phyloP scores from a whole-genome alignment of 2,113 vertebrate genomes.

The Capra hircus region DNA sequence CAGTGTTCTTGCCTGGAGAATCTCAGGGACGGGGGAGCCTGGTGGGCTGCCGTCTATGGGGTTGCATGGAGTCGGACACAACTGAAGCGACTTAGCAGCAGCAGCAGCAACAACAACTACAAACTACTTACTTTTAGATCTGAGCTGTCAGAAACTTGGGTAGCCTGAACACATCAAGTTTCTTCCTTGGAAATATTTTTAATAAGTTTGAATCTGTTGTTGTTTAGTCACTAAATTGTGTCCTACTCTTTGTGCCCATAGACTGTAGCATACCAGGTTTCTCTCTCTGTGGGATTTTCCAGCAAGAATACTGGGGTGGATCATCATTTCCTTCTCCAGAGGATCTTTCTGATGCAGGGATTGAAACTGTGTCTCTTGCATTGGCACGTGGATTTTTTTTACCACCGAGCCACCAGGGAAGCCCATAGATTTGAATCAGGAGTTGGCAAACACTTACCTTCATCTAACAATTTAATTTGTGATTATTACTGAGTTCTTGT shows the following conservation, averaged over 20 bases:
- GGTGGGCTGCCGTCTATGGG: too few relatives aligned
- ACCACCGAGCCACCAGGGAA: neutral
- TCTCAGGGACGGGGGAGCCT: too few relatives aligned
- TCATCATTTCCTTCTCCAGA: neutral
- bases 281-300: neutral
- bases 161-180: neutral
- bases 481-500: neutral
- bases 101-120: neutral
- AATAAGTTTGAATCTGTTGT: neutral
- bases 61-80: accelerated
- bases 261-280: neutral
- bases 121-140: neutral
- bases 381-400: neutral
- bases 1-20: too few relatives aligned
- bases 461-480: neutral
- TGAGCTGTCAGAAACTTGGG: neutral
- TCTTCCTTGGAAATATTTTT: neutral
- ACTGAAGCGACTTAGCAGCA: too few relatives aligned
- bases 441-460: neutral
- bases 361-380: neutral
- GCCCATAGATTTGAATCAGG: neutral
- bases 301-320: neutral
- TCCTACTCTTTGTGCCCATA: neutral
- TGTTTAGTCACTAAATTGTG: neutral
- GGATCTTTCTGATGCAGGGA: neutral